Conservation (phyloP, 2,113 vertebrate species). For the Nycticebus coucang region DNA sequence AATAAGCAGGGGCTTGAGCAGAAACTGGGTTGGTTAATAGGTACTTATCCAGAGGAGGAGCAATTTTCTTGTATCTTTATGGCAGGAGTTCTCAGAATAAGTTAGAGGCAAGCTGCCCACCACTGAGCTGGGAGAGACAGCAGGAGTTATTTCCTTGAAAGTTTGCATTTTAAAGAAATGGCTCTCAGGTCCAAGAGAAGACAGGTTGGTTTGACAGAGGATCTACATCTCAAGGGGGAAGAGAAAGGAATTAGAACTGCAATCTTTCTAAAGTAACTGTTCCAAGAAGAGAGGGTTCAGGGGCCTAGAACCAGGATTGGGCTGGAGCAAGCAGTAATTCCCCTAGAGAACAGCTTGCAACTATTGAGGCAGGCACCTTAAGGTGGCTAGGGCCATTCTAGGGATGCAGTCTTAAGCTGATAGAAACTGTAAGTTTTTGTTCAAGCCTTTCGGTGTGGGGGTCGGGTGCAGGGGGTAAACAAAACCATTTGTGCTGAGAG, state of each 20-base stretch:
- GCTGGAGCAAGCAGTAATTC: neutral
- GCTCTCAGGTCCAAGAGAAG: neutral
- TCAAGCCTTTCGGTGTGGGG: neutral
- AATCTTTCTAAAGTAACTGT: neutral
- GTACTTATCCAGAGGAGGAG: neutral
- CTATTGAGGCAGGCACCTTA: neutral
- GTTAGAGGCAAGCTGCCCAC: neutral
- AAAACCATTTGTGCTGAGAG: neutral
- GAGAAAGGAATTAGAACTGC: neutral
- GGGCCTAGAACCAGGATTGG: neutral
- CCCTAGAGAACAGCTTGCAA: neutral
- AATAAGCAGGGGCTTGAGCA: neutral
- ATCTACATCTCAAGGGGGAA: neutral
- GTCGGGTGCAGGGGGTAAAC: rapidly evolving
- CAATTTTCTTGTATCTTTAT: neutral
- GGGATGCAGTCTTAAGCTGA: neutral
- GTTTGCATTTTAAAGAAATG: neutral
- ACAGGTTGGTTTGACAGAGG: neutral
- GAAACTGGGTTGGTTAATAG: neutral
- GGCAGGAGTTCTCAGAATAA: neutral
- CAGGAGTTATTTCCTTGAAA: neutral
- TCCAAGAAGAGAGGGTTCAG: neutral
- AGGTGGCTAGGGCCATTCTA: neutral
- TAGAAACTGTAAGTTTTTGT: neutral
- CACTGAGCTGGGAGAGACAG: neutral